Conservation (phyloP, 2,888 invertebrate genomes). For the Trichogramma evanescens region DNA sequence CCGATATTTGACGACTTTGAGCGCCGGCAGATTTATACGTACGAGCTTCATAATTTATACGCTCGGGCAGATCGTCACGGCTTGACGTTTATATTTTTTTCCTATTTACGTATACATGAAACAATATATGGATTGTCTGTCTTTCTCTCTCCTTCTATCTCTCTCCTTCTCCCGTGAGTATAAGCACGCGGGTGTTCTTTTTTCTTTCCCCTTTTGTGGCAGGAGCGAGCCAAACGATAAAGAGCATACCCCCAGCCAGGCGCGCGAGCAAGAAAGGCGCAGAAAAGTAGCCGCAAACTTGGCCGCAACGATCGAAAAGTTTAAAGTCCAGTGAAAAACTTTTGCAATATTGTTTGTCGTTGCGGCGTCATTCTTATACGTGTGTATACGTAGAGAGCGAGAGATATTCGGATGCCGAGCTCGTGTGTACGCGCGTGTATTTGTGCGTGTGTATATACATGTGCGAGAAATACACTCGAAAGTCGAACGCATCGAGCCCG, state of each 20-base stretch:
- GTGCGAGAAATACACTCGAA: conserved; percentile 10
- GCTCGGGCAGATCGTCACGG: too few relatives aligned
- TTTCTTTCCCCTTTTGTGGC: background rate
- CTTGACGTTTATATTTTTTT: too few relatives aligned
- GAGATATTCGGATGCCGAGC: conserved; percentile 7
- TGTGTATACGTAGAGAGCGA: too few relatives aligned
- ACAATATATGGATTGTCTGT: too few relatives aligned
- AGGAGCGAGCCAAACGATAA: conserved; percentile 5
- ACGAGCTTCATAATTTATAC: too few relatives aligned
- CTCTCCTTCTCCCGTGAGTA: background rate
- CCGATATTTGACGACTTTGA: too few relatives aligned
- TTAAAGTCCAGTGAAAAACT: conserved; percentile 31
- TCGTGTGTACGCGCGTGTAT: background rate
- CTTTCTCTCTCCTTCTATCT: background rate
- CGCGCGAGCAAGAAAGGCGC: background rate
- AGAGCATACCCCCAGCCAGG: too few relatives aligned
- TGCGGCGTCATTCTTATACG: conserved; percentile 6
- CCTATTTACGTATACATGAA: too few relatives aligned
- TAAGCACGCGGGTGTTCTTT: too few relatives aligned
- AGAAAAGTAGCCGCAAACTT: conserved; percentile 7
- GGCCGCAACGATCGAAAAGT: background rate
- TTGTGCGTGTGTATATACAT: background rate
- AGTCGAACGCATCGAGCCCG: conserved; percentile 9
- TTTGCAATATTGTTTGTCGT: conserved; percentile 36
- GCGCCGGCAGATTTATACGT: too few relatives aligned